Percentiles rank a stretch among this genome's conserved stretches.
Conservation (phyloP, 2,888 invertebrate genomes). For the Cataglyphis cursor region DNA sequence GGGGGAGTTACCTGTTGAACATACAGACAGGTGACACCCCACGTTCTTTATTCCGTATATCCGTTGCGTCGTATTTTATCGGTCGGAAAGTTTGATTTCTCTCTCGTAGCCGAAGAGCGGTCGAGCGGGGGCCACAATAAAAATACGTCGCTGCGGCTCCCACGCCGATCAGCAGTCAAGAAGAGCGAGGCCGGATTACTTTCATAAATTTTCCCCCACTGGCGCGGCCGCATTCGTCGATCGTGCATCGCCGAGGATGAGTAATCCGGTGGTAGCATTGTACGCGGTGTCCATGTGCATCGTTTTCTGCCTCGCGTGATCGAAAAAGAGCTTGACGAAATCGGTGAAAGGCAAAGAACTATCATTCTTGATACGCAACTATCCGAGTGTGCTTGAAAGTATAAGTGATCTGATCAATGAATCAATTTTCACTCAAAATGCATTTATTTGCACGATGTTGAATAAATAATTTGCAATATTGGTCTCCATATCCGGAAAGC, state of each 20-base stretch:
- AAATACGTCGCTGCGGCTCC: conserved; percentile 81
- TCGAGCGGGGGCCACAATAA: conserved; percentile 75
- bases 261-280: conserved; percentile 65
- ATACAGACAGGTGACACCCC: conserved; percentile 85
- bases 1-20: conserved; percentile 85
- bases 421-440: neutral
- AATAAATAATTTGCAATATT: neutral
- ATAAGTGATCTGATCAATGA: neutral
- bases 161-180: conserved; percentile 86
- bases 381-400: neutral
- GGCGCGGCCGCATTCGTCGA: conserved; percentile 63
- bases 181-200: conserved; percentile 83
- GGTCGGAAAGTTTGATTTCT: conserved; percentile 85
- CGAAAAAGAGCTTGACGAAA: neutral
- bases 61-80: conserved; percentile 84
- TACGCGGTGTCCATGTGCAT: conserved; percentile 13
- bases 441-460: neutral
- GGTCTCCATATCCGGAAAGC: too few species aligned
- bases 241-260: conserved; percentile 60
- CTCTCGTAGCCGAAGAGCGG: conserved; percentile 64
- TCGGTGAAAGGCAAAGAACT: conserved; percentile 4
- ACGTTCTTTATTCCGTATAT: conserved; percentile 76
- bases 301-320: conserved; percentile 5
- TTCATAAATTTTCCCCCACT: conserved; percentile 82
- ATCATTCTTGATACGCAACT: neutral